Conservation (phyloP, 2,797 vertebrate genomes). For the Hemibagrus guttatus region DNA sequence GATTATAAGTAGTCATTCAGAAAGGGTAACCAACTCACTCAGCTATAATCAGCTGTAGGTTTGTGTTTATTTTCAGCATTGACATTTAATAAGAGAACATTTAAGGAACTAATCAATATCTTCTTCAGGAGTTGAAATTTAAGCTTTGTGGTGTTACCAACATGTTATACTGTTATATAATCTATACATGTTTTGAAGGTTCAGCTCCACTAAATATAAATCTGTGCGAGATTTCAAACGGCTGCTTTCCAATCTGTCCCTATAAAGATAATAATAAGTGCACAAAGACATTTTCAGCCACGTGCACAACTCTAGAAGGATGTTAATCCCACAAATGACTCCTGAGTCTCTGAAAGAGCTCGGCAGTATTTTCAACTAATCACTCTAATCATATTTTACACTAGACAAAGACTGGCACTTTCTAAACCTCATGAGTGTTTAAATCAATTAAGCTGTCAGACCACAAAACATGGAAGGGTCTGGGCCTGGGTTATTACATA, state of each 20-base stretch:
- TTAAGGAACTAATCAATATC: background rate
- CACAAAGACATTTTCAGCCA: background rate
- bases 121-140: background rate
- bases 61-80: background rate
- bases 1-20: conserved; percentile 24
- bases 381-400: conserved; percentile 37
- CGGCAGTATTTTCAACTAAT: conserved; percentile 40
- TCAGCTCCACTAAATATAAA: background rate
- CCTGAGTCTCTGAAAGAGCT: conserved; percentile 11
- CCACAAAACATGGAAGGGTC: conserved; percentile 21
- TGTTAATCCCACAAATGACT: conserved; percentile 7
- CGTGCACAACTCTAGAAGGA: background rate
- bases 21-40: conserved; percentile 24
- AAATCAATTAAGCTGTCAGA: conserved; percentile 48
- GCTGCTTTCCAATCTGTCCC: background rate
- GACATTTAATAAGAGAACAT: background rate
- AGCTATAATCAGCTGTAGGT: background rate
- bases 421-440: conserved; percentile 34
- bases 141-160: too few relatives aligned
- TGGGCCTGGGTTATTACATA: conserved; percentile 30
- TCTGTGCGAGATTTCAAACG: background rate
- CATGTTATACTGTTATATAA: background rate
- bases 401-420: conserved; percentile 8
- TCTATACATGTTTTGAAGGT: background rate
- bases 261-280: background rate